Conservation (phyloP, 1,140 invertebrate species). For the Diorhabda sublineata region DNA sequence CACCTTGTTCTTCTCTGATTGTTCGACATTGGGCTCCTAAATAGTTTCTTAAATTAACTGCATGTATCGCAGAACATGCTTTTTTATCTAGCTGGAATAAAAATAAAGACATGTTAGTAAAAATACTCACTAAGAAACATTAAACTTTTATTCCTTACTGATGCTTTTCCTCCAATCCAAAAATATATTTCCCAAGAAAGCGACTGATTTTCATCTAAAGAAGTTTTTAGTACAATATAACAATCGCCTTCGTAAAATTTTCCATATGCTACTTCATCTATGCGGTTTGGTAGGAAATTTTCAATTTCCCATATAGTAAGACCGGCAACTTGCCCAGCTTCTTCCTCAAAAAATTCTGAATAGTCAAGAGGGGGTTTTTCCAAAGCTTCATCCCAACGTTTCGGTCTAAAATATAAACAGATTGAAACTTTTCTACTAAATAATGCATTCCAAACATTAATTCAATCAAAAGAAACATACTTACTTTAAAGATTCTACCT, state of each 20-base stretch:
- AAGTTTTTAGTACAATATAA: slow-evolving; percentile 95
- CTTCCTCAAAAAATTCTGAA: slow-evolving; percentile 97
- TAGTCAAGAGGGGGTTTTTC: slow-evolving; percentile 97
- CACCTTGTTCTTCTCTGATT: slow-evolving; percentile 93
- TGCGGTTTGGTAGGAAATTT: slow-evolving; percentile 94
- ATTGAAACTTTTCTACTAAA: neutral
- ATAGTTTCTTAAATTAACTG: slow-evolving; percentile 95
- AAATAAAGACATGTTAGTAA: neutral
- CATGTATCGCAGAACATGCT: slow-evolving; percentile 98
- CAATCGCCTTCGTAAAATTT: slow-evolving; percentile 99
- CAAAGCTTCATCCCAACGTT: slow-evolving; percentile 88
- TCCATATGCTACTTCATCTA: slow-evolving; percentile 87
- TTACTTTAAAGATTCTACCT: slow-evolving; percentile 67
- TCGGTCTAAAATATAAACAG: slow-evolving; percentile 56
- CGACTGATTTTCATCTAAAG: slow-evolving; percentile 77
- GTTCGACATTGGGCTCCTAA: slow-evolving; percentile 94
- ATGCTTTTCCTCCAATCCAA: slow-evolving; percentile 96
- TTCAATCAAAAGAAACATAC: slow-evolving; percentile 17
- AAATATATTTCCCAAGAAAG: slow-evolving; percentile 96
- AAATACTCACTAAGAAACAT: neutral
- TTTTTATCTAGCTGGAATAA: slow-evolving; percentile 84
- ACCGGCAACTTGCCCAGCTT: slow-evolving; percentile 87
- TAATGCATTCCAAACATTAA: too few species aligned
- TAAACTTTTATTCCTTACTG: slow-evolving; percentile 57
- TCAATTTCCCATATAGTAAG: slow-evolving; percentile 97